phyloP scores from a whole-genome alignment of 2,113 vertebrate species.

The Motacilla alba region DNA sequence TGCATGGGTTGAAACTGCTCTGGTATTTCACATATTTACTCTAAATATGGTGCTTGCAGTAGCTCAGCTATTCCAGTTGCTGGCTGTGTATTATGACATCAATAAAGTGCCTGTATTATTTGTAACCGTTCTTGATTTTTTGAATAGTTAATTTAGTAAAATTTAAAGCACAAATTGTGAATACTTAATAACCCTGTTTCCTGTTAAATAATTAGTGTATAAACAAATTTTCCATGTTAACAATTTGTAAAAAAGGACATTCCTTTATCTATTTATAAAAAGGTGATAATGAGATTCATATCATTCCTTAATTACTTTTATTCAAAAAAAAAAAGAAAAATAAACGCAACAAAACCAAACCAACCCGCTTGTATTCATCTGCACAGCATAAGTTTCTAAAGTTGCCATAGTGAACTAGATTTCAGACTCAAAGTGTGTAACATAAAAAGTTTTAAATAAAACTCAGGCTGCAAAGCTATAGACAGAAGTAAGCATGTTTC shows the following conservation, averaged over 20 bases:
- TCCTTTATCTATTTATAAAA: not conserved
- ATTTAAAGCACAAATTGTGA: not conserved
- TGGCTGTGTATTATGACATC: not conserved
- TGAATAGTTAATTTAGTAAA: not conserved
- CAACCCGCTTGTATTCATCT: not conserved
- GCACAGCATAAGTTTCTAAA: not conserved
- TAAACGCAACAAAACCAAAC: not conserved
- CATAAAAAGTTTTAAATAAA: not conserved
- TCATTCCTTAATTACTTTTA: not conserved
- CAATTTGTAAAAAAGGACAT: not conserved
- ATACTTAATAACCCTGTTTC: not conserved
- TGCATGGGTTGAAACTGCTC: not conserved
- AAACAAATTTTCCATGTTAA: not conserved
- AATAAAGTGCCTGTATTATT: not conserved
- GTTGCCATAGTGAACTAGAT: not conserved
- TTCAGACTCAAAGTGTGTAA: not conserved
- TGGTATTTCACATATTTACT: conserved; percentile 27
- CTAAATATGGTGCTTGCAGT: conserved; percentile 11
- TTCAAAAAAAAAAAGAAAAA: not conserved
- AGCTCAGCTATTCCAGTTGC: not conserved
- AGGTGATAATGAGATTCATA: not conserved
- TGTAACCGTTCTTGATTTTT: not conserved
- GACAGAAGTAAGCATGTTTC: not conserved
- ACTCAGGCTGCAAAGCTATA: not conserved
- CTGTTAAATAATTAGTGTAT: not conserved